Conservation (phyloP, 2,113 vertebrate species). For the Microtus ochrogaster region DNA sequence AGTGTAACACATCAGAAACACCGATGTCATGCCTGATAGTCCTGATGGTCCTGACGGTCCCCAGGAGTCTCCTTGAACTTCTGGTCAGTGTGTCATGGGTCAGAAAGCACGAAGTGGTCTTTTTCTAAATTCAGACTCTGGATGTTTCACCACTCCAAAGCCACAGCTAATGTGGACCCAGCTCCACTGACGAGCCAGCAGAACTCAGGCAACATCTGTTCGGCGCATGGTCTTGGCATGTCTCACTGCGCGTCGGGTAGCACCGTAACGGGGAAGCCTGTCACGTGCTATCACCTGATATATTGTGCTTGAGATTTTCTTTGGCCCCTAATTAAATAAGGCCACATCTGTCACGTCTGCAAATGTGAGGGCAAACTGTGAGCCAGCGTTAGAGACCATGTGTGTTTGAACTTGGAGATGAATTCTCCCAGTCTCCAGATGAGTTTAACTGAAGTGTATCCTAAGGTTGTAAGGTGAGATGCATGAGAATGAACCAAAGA, state of each 20-base stretch:
- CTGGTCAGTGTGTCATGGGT: neutral
- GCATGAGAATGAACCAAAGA: neutral
- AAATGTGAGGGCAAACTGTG: neutral
- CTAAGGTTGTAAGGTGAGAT: neutral
- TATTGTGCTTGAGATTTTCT: neutral
- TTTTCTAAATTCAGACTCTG: neutral
- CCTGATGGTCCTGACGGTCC: neutral
- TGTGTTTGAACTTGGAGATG: neutral
- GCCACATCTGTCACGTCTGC: too few relatives aligned
- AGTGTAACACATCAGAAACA: neutral
- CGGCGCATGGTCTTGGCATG: accelerated
- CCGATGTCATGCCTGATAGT: neutral
- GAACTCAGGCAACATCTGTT: neutral
- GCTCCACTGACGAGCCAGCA: neutral
- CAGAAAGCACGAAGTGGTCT: neutral
- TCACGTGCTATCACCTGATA: neutral
- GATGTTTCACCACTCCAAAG: neutral
- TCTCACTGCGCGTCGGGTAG: neutral
- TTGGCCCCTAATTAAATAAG: neutral
- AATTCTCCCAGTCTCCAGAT: neutral
- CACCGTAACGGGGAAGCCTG: neutral
- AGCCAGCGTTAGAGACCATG: neutral
- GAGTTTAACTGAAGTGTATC: neutral
- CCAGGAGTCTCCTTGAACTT: neutral
- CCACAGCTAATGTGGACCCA: neutral